These are phyloP conservation scores for Campoletis raptor DNA, from an alignment of 2,888 invertebrate species.

Conservation along the genomic window DNA sequence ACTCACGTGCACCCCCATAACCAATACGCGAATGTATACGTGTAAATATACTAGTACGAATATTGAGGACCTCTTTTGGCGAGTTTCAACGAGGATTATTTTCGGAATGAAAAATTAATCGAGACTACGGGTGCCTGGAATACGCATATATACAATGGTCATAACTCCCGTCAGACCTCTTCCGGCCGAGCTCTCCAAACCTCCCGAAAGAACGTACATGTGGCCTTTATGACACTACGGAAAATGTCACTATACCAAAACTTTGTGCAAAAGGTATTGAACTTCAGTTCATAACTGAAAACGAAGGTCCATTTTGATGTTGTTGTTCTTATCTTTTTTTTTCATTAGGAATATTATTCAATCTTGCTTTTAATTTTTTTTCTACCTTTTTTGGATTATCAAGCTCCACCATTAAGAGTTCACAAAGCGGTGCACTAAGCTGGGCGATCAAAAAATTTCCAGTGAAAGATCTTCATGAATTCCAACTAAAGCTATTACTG, in stretches of 20 bases:
- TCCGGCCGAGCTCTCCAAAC: background rate
- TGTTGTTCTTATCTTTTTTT: background rate
- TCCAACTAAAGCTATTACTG: background rate
- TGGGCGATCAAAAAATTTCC: background rate
- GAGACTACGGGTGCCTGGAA: slow-evolving; percentile 48
- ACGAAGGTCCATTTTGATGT: background rate
- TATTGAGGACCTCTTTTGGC: slow-evolving; percentile 18
- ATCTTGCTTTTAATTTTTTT: background rate
- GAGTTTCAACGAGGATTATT: slow-evolving; percentile 57
- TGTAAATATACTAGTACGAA: background rate
- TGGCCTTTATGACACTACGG: background rate
- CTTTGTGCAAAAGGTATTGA: background rate
- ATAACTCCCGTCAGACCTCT: background rate
- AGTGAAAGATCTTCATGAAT: background rate
- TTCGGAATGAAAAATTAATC: slow-evolving; percentile 67
- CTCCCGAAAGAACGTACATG: background rate
- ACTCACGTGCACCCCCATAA: background rate
- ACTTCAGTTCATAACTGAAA: background rate
- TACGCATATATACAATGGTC: slow-evolving; percentile 46
- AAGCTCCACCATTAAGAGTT: background rate
- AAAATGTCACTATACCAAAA: background rate
- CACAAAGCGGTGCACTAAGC: background rate
- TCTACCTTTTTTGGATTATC: background rate
- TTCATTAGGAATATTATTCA: background rate
- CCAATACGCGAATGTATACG: background rate